Evolutionary conservation across 2,113 vertebrate genomes (phyloP).

Genomic region (Marcusenius ussheri): DNA sequence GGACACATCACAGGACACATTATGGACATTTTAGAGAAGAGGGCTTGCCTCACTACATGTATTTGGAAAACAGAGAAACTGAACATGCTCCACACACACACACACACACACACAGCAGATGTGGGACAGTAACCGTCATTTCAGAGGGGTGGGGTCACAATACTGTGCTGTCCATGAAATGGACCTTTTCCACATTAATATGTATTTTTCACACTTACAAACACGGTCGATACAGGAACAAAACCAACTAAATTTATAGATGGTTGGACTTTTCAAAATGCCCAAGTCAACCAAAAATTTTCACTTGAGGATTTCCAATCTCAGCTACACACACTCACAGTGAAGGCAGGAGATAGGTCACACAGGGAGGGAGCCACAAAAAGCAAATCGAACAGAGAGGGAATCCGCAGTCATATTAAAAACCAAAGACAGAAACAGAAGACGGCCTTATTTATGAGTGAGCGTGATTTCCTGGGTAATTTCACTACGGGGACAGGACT

Average conservation of each 20-base stretch:
- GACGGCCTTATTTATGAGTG: not conserved
- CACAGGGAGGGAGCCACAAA: not conserved
- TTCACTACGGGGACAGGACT: not conserved
- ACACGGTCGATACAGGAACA: not conserved
- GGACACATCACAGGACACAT: not conserved
- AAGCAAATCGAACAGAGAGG: not conserved
- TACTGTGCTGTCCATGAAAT: not conserved
- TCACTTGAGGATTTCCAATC: not conserved
- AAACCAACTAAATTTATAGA: not conserved
- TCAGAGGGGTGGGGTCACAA: not conserved
- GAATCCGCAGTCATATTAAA: not conserved
- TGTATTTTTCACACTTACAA: not conserved
- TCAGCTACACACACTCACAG: not conserved
- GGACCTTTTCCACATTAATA: not conserved
- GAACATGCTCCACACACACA: not conserved
- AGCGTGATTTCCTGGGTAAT: constrained; percentile 1
- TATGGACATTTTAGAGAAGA: not conserved
- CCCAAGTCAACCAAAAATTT: not conserved
- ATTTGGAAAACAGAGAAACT: not conserved
- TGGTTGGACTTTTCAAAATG: not conserved
- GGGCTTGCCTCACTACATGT: not conserved
- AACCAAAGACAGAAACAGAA: not conserved
- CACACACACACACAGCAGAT: not conserved
- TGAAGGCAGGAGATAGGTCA: not conserved
- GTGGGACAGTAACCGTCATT: not conserved